Evolutionary conservation across 2,113 vertebrate species (phyloP).

Genomic region (Sylvilagus bachmani): DNA sequence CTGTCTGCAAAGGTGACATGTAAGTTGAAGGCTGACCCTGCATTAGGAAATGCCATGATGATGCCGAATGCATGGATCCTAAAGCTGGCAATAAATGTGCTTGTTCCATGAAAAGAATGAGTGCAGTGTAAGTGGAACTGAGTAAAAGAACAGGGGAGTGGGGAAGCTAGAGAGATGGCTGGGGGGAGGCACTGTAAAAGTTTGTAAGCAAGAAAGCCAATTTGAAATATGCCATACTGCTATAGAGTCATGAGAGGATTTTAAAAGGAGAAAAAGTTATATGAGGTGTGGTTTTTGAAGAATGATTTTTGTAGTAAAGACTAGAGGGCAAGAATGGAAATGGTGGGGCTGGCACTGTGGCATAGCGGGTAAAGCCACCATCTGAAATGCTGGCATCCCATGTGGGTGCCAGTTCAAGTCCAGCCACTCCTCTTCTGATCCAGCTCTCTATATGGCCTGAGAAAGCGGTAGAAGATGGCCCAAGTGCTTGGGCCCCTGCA

Average conservation of each 20-base stretch:
- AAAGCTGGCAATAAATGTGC: background rate
- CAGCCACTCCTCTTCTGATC: no score
- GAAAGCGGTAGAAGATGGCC: no score
- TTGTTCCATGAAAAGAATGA: background rate
- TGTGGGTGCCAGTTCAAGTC: no score
- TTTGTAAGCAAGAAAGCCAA: background rate
- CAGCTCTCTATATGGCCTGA: no score
- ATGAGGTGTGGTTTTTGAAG: background rate
- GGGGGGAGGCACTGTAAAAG: accelerated
- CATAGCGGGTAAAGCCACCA: no score
- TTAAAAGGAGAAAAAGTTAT: background rate
- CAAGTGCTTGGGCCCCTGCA: no score
- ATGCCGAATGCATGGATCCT: background rate
- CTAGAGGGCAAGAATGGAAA: background rate
- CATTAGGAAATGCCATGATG: background rate
- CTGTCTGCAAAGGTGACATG: background rate
- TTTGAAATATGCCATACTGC: background rate
- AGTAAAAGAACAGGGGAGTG: background rate
- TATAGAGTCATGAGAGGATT: background rate
- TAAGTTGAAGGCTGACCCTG: background rate
- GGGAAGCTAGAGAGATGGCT: background rate
- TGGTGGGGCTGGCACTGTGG: no score
- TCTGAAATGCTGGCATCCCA: no score
- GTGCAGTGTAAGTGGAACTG: no score
- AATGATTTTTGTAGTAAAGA: background rate